These are phyloP conservation scores for Philotrypesis tridentata DNA, from an alignment of 1,140 invertebrate species.

Conservation along the genomic window DNA sequence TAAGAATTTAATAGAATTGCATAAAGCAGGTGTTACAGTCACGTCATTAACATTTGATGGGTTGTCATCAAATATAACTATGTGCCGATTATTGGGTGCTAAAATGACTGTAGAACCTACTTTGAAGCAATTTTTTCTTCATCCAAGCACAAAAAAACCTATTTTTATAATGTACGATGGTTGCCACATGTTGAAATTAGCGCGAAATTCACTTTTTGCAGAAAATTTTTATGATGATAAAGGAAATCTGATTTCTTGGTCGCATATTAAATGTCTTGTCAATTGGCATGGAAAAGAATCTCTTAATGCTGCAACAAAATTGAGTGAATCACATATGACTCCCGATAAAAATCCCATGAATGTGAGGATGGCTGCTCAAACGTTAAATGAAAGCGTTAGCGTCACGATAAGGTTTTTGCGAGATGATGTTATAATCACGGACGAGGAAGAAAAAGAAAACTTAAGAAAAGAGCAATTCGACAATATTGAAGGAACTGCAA, in stretches of 20 bases:
- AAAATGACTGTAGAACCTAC: constrained; percentile 38
- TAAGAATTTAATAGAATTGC: constrained; percentile 32
- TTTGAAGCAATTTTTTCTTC: constrained; percentile 46
- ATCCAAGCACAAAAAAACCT: constrained; percentile 44
- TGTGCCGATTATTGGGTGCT: constrained; percentile 50
- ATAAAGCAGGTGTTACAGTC: constrained; percentile 40
- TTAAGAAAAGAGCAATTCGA: constrained; percentile 36
- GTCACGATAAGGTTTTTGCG: constrained; percentile 38
- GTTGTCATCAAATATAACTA: constrained; percentile 33
- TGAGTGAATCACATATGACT: neutral
- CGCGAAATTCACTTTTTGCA: constrained; percentile 52
- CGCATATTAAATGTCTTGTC: constrained; percentile 48
- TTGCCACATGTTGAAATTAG: constrained; percentile 54
- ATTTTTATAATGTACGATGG: constrained; percentile 56
- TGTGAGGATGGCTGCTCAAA: neutral
- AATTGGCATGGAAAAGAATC: constrained; percentile 25
- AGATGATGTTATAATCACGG: too few species aligned
- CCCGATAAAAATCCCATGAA: constrained; percentile 7
- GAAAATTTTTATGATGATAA: constrained; percentile 33
- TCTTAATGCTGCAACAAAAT: neutral
- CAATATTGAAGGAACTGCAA: too few species aligned
- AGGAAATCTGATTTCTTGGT: constrained; percentile 37
- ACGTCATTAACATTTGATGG: constrained; percentile 53
- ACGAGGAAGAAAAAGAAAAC: constrained; percentile 47
- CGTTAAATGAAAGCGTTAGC: constrained; percentile 45